These are phyloP conservation scores for Myotis brandtii DNA, from an alignment of 2,113 vertebrate species.

Conservation along the genomic window DNA sequence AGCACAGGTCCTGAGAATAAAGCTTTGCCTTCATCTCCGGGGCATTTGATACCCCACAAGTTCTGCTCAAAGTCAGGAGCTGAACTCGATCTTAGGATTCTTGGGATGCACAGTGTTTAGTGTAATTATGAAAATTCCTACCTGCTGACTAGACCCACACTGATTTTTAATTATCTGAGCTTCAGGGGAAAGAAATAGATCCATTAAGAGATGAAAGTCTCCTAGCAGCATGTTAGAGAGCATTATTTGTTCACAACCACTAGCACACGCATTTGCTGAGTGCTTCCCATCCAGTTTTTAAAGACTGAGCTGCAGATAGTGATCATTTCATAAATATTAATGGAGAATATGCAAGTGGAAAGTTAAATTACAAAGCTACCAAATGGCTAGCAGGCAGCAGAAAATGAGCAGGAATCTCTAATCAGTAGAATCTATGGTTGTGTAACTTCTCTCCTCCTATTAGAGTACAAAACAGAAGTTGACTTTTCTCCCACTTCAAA, in stretches of 20 bases:
- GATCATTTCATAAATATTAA: constrained; percentile 87
- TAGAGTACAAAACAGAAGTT: constrained; percentile 77
- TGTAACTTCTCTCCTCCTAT: constrained; percentile 77
- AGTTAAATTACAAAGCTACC: constrained; percentile 77
- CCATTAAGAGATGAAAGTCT: constrained; percentile 57
- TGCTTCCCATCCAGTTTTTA: constrained; percentile 78
- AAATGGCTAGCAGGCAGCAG: constrained; percentile 73
- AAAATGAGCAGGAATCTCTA: constrained; percentile 73
- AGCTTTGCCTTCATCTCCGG: not conserved
- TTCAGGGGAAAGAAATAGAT: constrained; percentile 13
- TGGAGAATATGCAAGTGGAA: constrained; percentile 72
- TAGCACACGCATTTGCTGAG: constrained; percentile 74
- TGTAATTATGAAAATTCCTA: constrained; percentile 60
- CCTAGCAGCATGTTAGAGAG: constrained; percentile 17
- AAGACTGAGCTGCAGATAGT: constrained; percentile 75
- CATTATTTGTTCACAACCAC: constrained; percentile 75
- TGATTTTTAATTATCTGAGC: constrained; percentile 69
- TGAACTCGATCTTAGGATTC: constrained; percentile 35
- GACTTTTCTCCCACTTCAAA: constrained; percentile 76
- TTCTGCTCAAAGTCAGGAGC: constrained; percentile 7
- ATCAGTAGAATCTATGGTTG: constrained; percentile 78
- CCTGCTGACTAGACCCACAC: constrained; percentile 56
- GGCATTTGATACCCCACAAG: not conserved
- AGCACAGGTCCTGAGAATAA: not conserved
- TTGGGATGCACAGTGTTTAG: constrained; percentile 8